Evolutionary conservation across 2,888 invertebrate genomes (phyloP).

Genomic region (Dione vanillae): DNA sequence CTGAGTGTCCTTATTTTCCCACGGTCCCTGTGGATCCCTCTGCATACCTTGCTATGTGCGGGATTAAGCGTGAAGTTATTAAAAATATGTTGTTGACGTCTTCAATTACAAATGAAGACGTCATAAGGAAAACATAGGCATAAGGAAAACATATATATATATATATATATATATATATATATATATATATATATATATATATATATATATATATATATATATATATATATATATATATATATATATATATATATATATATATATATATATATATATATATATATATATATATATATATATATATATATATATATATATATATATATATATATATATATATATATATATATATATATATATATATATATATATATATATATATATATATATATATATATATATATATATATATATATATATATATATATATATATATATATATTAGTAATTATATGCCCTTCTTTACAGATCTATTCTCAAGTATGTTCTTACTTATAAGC

Average conservation of each 20-base stretch:
- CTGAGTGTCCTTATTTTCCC: too few species aligned
- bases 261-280: not conserved
- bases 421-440: not conserved
- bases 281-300: not conserved
- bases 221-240: not conserved
- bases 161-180: not conserved
- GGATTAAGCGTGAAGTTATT: too few species aligned
- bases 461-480: not conserved
- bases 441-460: not conserved
- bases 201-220: not conserved
- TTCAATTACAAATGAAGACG: too few species aligned
- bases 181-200: not conserved
- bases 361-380: not conserved
- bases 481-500: conserved; percentile 1
- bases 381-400: too few species aligned
- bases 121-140: too few species aligned
- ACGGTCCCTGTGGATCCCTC: too few species aligned
- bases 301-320: not conserved
- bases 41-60: too few species aligned
- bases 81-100: too few species aligned
- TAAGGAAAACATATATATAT: too few species aligned
- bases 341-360: not conserved
- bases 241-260: not conserved
- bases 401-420: not conserved
- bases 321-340: not conserved